A percentile compares a stretch with the other conserved stretches of the same genome.
phyloP scores from a whole-genome alignment of 2,888 invertebrate genomes.

The Oeneis ivallda region DNA sequence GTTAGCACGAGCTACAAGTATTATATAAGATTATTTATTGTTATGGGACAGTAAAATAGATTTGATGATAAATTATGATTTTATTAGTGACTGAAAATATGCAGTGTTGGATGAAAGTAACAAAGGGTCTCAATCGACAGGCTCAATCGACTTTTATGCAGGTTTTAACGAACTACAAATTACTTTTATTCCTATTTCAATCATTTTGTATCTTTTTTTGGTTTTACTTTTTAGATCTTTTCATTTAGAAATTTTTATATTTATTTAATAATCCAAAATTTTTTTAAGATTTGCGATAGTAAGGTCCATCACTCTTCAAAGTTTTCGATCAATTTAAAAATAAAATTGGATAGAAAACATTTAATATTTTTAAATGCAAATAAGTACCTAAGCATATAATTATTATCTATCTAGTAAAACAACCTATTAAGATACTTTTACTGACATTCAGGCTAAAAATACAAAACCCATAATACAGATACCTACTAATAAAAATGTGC shows the following conservation, averaged over 20 bases:
- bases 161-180: constrained; percentile 2
- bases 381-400: not conserved
- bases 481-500: not conserved
- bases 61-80: constrained; percentile 42
- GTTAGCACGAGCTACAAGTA: constrained; percentile 25
- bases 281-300: not conserved
- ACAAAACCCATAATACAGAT: not conserved
- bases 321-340: too few relatives aligned
- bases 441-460: not conserved
- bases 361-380: not conserved
- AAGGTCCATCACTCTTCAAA: not conserved
- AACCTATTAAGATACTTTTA: not conserved
- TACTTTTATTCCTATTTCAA: too few relatives aligned
- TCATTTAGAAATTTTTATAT: not conserved
- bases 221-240: not conserved
- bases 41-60: constrained; percentile 24
- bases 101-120: constrained; percentile 73
- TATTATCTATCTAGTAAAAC: too few relatives aligned
- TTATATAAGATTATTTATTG: constrained; percentile 9
- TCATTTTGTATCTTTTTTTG: not conserved
- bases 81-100: constrained; percentile 59
- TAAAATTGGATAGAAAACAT: not conserved
- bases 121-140: constrained; percentile 77
- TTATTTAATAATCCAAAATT: not conserved
- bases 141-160: constrained; percentile 52